These are phyloP conservation scores for Papilio demoleus DNA, from an alignment of 2,888 invertebrate genomes.

Conservation along the genomic window DNA sequence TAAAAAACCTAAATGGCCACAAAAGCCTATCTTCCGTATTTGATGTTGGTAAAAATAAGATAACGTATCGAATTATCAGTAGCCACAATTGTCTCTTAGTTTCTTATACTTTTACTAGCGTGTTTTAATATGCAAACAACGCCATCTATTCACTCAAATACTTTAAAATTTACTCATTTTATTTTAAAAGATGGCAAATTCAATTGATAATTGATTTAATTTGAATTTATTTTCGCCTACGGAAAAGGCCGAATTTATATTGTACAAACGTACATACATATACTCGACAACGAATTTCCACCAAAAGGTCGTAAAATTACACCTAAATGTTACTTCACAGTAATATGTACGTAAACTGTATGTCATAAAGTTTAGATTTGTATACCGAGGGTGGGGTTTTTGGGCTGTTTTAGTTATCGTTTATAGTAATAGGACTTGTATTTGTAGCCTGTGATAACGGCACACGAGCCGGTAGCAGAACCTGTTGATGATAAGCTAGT, in stretches of 20 bases:
- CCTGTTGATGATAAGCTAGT: constrained; percentile 81
- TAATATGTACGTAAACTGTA: not conserved
- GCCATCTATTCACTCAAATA: constrained; percentile 2
- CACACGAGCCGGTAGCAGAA: constrained; percentile 76
- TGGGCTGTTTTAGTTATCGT: constrained; percentile 25
- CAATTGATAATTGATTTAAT: not conserved
- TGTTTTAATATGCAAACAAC: not conserved
- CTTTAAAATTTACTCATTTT: not conserved
- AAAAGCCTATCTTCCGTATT: not conserved
- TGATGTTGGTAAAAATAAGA: not conserved
- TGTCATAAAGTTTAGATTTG: not conserved
- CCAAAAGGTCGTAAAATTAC: constrained; percentile 31
- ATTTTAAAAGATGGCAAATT: not conserved
- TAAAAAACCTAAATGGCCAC: not conserved
- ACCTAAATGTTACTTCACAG: not conserved
- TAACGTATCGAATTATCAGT: not conserved
- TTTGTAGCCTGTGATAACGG: constrained; percentile 82
- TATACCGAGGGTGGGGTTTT: not conserved
- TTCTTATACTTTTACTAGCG: not conserved
- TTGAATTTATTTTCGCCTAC: not conserved
- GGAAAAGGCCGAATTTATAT: constrained; percentile 9
- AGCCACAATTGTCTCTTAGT: not conserved
- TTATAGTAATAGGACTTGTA: constrained; percentile 53
- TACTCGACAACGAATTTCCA: constrained; percentile 24
- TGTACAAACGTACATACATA: constrained; percentile 17